phyloP scores from a whole-genome alignment of 2,888 invertebrate genomes.

The Andrena hattorfiana region DNA sequence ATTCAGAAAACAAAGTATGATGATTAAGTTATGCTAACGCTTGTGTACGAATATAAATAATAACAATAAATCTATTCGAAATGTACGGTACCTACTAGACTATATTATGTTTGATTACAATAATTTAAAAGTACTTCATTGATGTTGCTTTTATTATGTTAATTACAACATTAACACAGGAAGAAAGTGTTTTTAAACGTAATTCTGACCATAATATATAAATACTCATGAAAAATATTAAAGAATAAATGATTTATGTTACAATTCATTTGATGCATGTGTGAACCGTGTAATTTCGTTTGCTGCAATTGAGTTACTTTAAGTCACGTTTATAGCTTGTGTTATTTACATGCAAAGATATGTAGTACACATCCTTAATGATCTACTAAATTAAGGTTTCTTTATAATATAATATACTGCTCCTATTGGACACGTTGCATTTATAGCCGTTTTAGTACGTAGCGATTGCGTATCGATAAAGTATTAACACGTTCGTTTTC shows the following conservation, averaged over 20 bases:
- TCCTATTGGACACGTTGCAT: slow-evolving; percentile 26
- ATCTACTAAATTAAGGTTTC: slow-evolving; percentile 12
- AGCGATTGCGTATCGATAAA: slow-evolving; percentile 12
- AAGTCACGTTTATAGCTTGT: slow-evolving; percentile 24
- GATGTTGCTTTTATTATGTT: slow-evolving; percentile 16
- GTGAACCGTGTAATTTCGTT: slow-evolving; percentile 23
- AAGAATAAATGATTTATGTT: slow-evolving; percentile 23
- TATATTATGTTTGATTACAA: slow-evolving; percentile 14
- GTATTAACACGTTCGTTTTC: slow-evolving; percentile 7
- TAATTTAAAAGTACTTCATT: slow-evolving; percentile 17
- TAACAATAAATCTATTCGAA: slow-evolving; percentile 26
- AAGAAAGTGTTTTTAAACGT: slow-evolving; percentile 12
- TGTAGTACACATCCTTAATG: slow-evolving; percentile 32
- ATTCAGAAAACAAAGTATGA: slow-evolving; percentile 17
- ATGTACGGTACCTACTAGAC: slow-evolving; percentile 23
- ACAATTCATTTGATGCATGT: slow-evolving; percentile 16
- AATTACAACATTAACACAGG: slow-evolving; percentile 7
- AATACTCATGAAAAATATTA: slow-evolving; percentile 15
- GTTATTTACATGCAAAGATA: slow-evolving; percentile 59
- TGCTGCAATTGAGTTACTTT: slow-evolving; percentile 6
- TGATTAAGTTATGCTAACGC: slow-evolving; percentile 16
- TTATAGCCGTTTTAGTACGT: slow-evolving; percentile 37
- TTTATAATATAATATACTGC: slow-evolving; percentile 23
- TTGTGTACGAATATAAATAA: slow-evolving; percentile 44
- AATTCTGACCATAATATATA: slow-evolving; percentile 11